Conservation (phyloP, 2,113 vertebrate genomes). For the Vombatus ursinus region DNA sequence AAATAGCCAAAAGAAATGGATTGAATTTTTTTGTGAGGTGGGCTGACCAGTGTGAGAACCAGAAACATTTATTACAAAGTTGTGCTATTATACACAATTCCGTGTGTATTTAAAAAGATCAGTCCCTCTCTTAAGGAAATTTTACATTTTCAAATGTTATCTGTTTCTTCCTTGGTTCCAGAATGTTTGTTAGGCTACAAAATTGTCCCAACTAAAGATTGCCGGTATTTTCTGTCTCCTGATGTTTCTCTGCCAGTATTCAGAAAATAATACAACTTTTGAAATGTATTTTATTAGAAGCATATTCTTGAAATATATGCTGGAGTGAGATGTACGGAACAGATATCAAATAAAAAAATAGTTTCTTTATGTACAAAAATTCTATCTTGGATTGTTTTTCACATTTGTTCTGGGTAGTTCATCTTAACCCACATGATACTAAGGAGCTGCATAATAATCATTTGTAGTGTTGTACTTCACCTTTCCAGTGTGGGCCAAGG, state of each 20-base stretch:
- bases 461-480: neutral
- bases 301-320: neutral
- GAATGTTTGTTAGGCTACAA: neutral
- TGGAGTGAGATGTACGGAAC: neutral
- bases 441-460: neutral
- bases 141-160: neutral
- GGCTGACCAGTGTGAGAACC: neutral
- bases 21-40: neutral
- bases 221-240: neutral
- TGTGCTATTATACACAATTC: neutral
- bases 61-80: neutral
- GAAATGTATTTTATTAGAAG: constrained; percentile 15
- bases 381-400: neutral
- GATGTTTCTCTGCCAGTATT: neutral
- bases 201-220: neutral
- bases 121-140: neutral
- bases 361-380: neutral
- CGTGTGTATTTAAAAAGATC: neutral
- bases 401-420: neutral
- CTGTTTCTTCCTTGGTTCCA: neutral
- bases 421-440: neutral
- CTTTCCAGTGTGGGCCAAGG: neutral
- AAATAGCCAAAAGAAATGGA: neutral
- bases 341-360: neutral
- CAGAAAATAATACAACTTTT: constrained; percentile 11